phyloP scores from a whole-genome alignment of 2,797 vertebrate species.

The Urocyon cinereoargenteus region DNA sequence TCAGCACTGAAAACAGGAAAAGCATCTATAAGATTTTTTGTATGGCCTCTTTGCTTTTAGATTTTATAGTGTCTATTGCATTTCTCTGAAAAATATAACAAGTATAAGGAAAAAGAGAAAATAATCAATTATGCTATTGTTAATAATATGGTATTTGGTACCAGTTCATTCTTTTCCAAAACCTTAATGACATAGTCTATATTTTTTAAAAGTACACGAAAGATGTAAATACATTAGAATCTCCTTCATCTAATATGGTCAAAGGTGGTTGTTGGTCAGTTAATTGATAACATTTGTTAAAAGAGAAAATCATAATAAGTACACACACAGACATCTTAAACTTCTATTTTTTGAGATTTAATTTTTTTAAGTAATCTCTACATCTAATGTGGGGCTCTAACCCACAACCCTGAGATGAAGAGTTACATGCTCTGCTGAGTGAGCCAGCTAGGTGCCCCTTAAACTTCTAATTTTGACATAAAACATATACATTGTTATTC shows the following conservation, averaged over 20 bases:
- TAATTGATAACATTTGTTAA: constrained; percentile 18
- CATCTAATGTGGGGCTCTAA: background rate
- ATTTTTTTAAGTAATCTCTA: background rate
- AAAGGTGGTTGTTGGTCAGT: background rate
- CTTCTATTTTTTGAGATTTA: background rate
- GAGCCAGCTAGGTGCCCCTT: background rate
- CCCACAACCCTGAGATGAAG: background rate
- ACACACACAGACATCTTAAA: background rate
- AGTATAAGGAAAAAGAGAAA: constrained; percentile 53
- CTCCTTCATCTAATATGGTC: background rate
- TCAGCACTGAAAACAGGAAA: constrained; percentile 38
- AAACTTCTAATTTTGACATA: constrained; percentile 43
- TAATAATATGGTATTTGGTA: constrained; percentile 57
- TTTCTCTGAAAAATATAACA: constrained; percentile 56
- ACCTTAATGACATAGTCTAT: background rate
- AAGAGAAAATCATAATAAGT: background rate
- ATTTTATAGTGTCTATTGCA: background rate
- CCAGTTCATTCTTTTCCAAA: constrained; percentile 35
- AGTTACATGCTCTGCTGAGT: background rate
- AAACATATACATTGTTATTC: background rate
- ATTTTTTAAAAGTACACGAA: background rate
- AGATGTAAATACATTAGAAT: background rate
- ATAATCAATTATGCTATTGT: background rate
- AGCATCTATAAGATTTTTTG: background rate
- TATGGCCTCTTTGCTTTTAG: background rate